phyloP scores from a whole-genome alignment of 2,113 vertebrate genomes.

The Hucho hucho region DNA sequence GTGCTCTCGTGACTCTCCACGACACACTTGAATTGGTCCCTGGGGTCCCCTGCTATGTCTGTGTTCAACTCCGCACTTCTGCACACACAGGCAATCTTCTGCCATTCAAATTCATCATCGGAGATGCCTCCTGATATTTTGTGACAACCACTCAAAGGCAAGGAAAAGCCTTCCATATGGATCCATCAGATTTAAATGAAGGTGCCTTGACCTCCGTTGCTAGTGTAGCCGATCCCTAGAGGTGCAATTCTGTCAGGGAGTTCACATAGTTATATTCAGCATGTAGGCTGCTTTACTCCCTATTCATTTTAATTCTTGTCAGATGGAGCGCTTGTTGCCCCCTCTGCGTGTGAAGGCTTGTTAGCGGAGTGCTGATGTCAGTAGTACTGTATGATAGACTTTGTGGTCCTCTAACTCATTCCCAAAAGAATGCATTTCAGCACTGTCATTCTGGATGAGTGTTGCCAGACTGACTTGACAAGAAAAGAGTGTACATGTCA shows the following conservation, averaged over 20 bases:
- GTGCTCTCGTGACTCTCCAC: not conserved
- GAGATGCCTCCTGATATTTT: not conserved
- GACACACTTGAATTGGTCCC: not conserved
- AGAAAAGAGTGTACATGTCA: no score
- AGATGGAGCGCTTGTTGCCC: conserved; percentile 44
- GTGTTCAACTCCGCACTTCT: not conserved
- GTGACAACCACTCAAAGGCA: not conserved
- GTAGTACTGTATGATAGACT: not conserved
- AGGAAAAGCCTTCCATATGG: conserved; percentile 2
- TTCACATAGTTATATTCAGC: not conserved
- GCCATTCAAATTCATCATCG: not conserved
- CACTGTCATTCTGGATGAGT: no score
- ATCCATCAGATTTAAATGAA: conserved; percentile 3
- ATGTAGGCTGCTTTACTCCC: not conserved
- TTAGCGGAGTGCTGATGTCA: conserved; percentile 4
- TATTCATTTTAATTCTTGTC: conserved; percentile 60
- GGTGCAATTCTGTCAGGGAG: not conserved
- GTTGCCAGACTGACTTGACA: no score
- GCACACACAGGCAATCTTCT: not conserved
- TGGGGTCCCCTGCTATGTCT: not conserved
- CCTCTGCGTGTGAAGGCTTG: conserved; percentile 50
- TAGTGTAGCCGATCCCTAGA: not conserved
- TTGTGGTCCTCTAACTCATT: no score
- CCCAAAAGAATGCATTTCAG: no score
- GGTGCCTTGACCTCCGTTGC: no score